Evolutionary conservation across 30 jellyfish, hydroid and myxozoan species (phyloP).

Genomic region (Pelagia noctiluca): DNA sequence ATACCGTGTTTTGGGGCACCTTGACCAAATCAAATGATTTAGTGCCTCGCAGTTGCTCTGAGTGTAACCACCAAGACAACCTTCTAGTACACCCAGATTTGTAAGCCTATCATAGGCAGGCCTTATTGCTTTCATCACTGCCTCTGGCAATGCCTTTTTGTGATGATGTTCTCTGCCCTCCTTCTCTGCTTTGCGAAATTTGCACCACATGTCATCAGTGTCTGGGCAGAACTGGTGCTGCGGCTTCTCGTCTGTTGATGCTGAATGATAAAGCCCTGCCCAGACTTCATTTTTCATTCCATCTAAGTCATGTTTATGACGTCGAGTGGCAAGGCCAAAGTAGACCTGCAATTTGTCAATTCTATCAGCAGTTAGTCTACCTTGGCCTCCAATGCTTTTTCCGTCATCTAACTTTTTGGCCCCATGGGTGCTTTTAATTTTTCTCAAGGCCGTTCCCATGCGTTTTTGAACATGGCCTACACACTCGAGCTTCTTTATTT

Average conservation of each 20-base stretch:
- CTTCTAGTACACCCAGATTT: not conserved
- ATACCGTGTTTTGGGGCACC: not conserved
- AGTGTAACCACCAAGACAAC: constrained; percentile 8
- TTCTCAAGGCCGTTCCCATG: not conserved
- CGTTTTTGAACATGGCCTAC: not conserved
- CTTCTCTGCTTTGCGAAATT: not conserved
- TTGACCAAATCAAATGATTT: constrained; percentile 6
- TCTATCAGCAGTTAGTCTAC: not conserved
- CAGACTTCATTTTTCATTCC: not conserved
- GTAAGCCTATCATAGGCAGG: not conserved
- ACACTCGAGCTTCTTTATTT: too few relatives aligned
- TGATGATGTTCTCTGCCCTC: too few relatives aligned
- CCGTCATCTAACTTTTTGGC: not conserved
- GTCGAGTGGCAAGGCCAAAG: constrained; percentile 9
- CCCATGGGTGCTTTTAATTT: not conserved
- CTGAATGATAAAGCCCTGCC: constrained; percentile 8
- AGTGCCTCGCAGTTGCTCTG: constrained; percentile 2
- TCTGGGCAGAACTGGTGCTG: constrained; percentile 12
- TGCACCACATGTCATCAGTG: not conserved
- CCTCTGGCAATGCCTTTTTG: not conserved
- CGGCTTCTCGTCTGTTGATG: constrained; percentile 19
- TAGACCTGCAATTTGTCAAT: not conserved
- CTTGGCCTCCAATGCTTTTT: not conserved
- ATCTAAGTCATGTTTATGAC: constrained; percentile 1
- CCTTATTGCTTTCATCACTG: not conserved